Conservation (phyloP, 2,113 vertebrate genomes). For the Platichthys flesus region DNA sequence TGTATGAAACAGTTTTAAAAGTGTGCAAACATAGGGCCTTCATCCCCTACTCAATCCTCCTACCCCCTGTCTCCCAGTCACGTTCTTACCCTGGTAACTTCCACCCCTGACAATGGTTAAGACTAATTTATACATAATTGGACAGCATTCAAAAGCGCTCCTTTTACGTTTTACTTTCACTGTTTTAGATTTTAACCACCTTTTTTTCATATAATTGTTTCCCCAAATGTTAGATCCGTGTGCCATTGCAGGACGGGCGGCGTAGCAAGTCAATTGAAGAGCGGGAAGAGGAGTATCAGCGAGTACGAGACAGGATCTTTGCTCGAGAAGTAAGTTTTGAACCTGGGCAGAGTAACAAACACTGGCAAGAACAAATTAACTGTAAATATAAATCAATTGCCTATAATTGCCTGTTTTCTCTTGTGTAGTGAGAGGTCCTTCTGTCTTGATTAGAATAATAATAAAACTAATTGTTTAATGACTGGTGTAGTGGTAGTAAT, state of each 20-base stretch:
- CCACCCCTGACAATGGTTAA: neutral
- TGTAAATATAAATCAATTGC: neutral
- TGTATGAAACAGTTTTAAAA: no score
- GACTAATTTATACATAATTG: neutral
- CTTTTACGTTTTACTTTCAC: neutral
- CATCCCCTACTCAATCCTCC: no score
- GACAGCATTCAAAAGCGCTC: neutral
- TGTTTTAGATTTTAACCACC: neutral
- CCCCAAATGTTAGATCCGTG: constrained; percentile 89
- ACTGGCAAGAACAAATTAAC: neutral
- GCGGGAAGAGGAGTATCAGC: constrained; percentile 97
- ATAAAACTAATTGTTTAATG: neutral
- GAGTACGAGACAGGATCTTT: constrained; percentile 98
- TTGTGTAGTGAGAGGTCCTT: neutral
- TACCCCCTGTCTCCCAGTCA: no score
- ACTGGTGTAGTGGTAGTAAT: neutral
- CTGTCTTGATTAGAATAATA: neutral
- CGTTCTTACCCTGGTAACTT: no score
- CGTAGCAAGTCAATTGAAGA: constrained; percentile 99
- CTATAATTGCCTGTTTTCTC: neutral
- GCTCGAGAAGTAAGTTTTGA: constrained; percentile 93
- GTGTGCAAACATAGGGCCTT: no score
- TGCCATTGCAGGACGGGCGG: constrained; percentile 97
- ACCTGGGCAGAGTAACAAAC: constrained; percentile 10
- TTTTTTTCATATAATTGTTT: constrained; percentile 3